These are phyloP conservation scores for Drosophila azteca DNA, from an alignment of 1,140 invertebrate genomes.

Conservation along the genomic window DNA sequence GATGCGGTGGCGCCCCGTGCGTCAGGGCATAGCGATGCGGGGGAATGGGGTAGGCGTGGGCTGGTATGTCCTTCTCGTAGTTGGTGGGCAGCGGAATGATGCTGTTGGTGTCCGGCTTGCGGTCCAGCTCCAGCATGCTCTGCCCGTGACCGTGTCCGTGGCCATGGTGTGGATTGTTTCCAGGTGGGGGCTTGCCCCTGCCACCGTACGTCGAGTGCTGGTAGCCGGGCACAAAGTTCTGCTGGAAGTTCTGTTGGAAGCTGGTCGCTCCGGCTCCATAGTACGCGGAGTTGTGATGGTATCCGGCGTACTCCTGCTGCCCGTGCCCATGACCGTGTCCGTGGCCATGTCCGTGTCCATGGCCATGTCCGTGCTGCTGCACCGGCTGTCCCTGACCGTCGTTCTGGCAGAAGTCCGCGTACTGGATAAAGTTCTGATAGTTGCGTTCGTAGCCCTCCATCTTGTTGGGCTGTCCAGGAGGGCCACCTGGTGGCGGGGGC, in stretches of 20 bases:
- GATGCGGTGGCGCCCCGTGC: constrained; percentile 61
- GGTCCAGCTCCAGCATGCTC: constrained; percentile 74
- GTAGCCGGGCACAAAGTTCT: constrained; percentile 79
- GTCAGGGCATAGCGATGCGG: constrained; percentile 77
- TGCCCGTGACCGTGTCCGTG: constrained; percentile 56
- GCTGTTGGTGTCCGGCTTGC: constrained; percentile 77
- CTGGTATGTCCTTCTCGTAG: constrained; percentile 83
- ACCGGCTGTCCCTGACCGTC: constrained; percentile 71
- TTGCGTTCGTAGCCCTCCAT: constrained; percentile 83
- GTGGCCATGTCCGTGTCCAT: constrained; percentile 50
- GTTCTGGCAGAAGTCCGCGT: constrained; percentile 83
- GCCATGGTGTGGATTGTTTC: constrained; percentile 49
- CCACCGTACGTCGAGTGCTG: constrained; percentile 69
- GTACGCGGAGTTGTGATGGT: constrained; percentile 76
- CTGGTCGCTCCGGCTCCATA: constrained; percentile 65
- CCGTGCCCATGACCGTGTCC: constrained; percentile 49
- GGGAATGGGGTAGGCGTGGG: constrained; percentile 82
- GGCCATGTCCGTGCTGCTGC: constrained; percentile 44
- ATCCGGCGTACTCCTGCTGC: constrained; percentile 76
- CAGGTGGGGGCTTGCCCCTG: constrained; percentile 48
- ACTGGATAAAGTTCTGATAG: constrained; percentile 84
- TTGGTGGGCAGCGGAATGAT: constrained; percentile 82
- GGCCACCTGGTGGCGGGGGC: constrained; percentile 39
- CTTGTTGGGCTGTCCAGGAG: constrained; percentile 74
- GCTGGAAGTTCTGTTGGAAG: constrained; percentile 82